A percentile compares a stretch with the other conserved stretches of the same genome.
Evolutionary conservation across 2,888 invertebrate genomes (phyloP).

Genomic region (Mongoloraphidia duomilia): DNA sequence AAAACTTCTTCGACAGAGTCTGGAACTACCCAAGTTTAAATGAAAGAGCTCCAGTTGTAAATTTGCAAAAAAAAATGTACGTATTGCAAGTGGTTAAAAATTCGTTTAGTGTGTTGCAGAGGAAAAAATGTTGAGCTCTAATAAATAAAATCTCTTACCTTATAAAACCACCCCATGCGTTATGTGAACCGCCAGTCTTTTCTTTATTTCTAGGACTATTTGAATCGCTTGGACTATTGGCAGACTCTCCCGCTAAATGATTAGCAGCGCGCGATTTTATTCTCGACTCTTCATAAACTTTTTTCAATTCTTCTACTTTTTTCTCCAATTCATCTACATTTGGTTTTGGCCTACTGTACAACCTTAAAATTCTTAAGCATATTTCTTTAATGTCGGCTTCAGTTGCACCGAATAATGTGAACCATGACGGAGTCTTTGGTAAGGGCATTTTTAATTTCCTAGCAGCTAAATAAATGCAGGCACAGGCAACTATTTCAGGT

Average conservation of each 20-base stretch:
- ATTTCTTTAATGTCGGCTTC: constrained; percentile 77
- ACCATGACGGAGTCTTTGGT: constrained; percentile 85
- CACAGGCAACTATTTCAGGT: constrained; percentile 96
- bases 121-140: too few relatives aligned
- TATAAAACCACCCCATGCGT: constrained; percentile 53
- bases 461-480: constrained; percentile 95
- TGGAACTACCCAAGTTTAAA: not conserved
- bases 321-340: constrained; percentile 59
- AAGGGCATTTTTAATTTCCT: constrained; percentile 72
- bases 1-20: not conserved
- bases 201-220: constrained; percentile 32
- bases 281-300: constrained; percentile 53
- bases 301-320: constrained; percentile 56
- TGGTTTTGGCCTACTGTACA: constrained; percentile 71
- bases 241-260: constrained; percentile 20
- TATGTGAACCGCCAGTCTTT: constrained; percentile 42
- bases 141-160: constrained; percentile 30
- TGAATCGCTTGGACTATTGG: constrained; percentile 31
- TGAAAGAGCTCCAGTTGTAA: too few relatives aligned
- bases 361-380: constrained; percentile 61
- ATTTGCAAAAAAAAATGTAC: too few relatives aligned
- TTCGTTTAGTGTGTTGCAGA: too few relatives aligned
- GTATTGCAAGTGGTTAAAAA: too few relatives aligned
- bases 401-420: constrained; percentile 66
- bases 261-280: constrained; percentile 37